A percentile compares a stretch with the other conserved stretches of the same genome.
Evolutionary conservation across 2,888 invertebrate genomes (phyloP).

Genomic region (Periphyllus acericola): DNA sequence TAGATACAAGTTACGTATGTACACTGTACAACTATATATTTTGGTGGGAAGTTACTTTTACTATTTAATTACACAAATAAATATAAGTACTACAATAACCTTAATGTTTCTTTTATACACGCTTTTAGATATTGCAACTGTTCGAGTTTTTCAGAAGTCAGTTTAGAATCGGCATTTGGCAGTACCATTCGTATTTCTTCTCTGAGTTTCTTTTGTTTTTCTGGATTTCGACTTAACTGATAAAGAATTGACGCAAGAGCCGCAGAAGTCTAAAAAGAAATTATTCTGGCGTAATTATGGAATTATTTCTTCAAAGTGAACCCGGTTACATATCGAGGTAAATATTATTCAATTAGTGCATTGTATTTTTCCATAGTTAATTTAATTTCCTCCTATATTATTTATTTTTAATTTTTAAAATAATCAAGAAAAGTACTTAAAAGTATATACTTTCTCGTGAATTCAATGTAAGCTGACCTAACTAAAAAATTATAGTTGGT

Average conservation of each 20-base stretch:
- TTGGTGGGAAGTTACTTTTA: too few relatives aligned
- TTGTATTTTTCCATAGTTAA: too few relatives aligned
- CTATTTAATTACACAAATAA: background rate
- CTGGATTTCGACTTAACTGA: constrained; percentile 75
- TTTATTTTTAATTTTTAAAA: too few relatives aligned
- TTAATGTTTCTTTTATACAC: constrained; percentile 79
- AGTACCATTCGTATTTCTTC: constrained; percentile 71
- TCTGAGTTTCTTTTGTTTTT: constrained; percentile 74
- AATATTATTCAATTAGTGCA: too few relatives aligned
- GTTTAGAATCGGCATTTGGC: constrained; percentile 68
- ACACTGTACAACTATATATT: background rate
- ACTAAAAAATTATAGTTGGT: too few relatives aligned
- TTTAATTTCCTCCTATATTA: too few relatives aligned
- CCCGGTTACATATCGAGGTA: too few relatives aligned
- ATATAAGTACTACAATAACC: constrained; percentile 68
- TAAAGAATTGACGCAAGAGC: constrained; percentile 79
- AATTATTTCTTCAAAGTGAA: too few relatives aligned
- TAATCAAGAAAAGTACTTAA: too few relatives aligned
- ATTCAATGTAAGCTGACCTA: too few relatives aligned
- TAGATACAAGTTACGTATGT: background rate
- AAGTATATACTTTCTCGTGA: too few relatives aligned
- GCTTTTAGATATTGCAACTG: constrained; percentile 77
- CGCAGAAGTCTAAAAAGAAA: constrained; percentile 76
- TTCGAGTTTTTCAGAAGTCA: constrained; percentile 73
- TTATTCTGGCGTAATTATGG: too few relatives aligned